phyloP scores from a whole-genome alignment of 2,888 invertebrate genomes.

The Dryococelus australis region DNA sequence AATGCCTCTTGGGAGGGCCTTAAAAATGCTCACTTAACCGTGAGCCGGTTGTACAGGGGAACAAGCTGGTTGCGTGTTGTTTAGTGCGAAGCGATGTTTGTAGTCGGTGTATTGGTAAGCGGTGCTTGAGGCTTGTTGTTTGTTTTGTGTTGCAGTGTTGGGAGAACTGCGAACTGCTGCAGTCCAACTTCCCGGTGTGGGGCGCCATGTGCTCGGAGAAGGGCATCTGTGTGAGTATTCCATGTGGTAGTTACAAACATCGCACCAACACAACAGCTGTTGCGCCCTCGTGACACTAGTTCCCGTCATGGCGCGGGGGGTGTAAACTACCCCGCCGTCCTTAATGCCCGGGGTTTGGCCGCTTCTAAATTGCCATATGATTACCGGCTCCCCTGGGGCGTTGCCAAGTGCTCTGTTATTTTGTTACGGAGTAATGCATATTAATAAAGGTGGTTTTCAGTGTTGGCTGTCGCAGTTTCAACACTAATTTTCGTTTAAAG shows the following conservation, averaged over 20 bases:
- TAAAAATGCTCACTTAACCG: too few species aligned
- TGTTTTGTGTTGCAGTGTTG: constrained; percentile 71
- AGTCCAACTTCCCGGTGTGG: constrained; percentile 76
- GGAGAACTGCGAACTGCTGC: constrained; percentile 77
- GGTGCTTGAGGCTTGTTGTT: neutral
- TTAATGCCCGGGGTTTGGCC: neutral
- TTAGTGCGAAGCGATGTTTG: neutral
- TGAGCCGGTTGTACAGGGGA: too few species aligned
- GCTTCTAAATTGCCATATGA: neutral
- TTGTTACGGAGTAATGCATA: neutral
- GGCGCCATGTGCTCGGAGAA: constrained; percentile 74
- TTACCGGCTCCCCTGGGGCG: too few species aligned
- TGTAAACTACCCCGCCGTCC: neutral
- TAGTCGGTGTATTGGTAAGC: neutral
- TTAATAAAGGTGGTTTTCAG: neutral
- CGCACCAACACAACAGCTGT: neutral
- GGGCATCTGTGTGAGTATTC: constrained; percentile 75
- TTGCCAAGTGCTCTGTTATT: neutral
- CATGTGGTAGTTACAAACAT: neutral
- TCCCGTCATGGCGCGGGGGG: too few species aligned
- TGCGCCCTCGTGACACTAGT: neutral
- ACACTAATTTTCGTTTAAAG: neutral
- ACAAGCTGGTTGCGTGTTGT: too few species aligned
- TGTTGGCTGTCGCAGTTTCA: neutral
- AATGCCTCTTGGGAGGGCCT: too few species aligned